These are phyloP conservation scores for Herpetotheres cachinnans DNA, from an alignment of 2,113 vertebrate genomes.

Conservation along the genomic window DNA sequence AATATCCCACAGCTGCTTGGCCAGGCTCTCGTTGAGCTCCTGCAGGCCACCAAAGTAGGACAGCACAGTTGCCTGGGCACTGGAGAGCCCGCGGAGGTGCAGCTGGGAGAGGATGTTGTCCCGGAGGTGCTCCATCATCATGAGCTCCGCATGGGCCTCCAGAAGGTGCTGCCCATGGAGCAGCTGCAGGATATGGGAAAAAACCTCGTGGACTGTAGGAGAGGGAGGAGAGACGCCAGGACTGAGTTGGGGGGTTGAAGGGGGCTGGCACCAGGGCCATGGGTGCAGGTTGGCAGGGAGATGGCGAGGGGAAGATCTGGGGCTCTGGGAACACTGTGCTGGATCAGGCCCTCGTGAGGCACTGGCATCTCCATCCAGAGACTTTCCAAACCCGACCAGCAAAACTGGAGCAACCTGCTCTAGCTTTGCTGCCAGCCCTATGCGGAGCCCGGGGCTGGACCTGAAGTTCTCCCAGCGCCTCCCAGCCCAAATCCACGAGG, in stretches of 20 bases:
- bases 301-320: not conserved
- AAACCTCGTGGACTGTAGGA: conserved; percentile 80
- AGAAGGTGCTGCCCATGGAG: conserved; percentile 82
- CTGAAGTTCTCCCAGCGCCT: not conserved
- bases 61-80: conserved; percentile 66
- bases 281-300: not conserved
- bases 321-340: not conserved
- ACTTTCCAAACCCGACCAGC: not conserved
- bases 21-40: conserved; percentile 83
- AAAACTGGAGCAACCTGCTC: not conserved
- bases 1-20: conserved; percentile 83
- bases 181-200: conserved; percentile 82
- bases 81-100: conserved; percentile 34
- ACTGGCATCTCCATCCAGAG: not conserved
- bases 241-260: not conserved
- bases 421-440: not conserved
- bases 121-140: conserved; percentile 87
- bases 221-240: not conserved
- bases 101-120: conserved; percentile 85
- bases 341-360: not conserved
- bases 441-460: accelerated
- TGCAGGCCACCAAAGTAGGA: conserved; percentile 85
- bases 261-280: not conserved
- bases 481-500: not conserved
- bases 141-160: conserved; percentile 86